Conservation (phyloP, 2,797 vertebrate species). For the Sphenopsis melanotis region DNA sequence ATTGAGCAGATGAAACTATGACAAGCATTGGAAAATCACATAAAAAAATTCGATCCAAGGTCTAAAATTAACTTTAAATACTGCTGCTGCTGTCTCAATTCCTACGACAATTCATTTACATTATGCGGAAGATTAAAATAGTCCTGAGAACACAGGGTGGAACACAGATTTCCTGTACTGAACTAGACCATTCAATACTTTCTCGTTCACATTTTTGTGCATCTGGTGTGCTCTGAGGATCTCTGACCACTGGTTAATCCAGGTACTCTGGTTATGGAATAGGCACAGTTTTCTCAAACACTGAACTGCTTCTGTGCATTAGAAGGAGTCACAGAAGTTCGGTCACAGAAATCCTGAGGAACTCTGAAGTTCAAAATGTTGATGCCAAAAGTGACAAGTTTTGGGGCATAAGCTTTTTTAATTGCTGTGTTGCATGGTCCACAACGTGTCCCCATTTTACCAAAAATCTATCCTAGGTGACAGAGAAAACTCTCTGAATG, state of each 20-base stretch:
- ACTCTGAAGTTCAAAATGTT: background rate
- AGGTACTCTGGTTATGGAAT: background rate
- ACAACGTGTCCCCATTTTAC: background rate
- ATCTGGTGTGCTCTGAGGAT: background rate
- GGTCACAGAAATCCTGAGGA: background rate
- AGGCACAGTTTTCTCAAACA: background rate
- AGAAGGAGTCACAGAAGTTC: background rate
- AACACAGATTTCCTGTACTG: background rate
- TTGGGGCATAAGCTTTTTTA: background rate
- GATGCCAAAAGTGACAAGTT: background rate
- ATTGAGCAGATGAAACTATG: background rate
- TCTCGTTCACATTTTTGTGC: background rate
- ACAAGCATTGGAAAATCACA: background rate
- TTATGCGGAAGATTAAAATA: background rate
- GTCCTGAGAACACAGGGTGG: background rate
- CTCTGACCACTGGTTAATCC: background rate
- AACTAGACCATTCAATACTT: background rate
- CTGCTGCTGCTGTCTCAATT: background rate
- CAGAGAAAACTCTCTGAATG: background rate
- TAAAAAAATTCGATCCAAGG: background rate
- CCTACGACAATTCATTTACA: background rate
- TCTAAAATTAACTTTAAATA: background rate
- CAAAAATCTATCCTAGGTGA: background rate
- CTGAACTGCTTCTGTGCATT: background rate
- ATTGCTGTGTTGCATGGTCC: background rate